Percentiles rank a stretch among this genome's conserved stretches.
These are phyloP conservation scores for Hypomecis atomaria DNA, from an alignment of 2,888 invertebrate species.

Conservation along the genomic window DNA sequence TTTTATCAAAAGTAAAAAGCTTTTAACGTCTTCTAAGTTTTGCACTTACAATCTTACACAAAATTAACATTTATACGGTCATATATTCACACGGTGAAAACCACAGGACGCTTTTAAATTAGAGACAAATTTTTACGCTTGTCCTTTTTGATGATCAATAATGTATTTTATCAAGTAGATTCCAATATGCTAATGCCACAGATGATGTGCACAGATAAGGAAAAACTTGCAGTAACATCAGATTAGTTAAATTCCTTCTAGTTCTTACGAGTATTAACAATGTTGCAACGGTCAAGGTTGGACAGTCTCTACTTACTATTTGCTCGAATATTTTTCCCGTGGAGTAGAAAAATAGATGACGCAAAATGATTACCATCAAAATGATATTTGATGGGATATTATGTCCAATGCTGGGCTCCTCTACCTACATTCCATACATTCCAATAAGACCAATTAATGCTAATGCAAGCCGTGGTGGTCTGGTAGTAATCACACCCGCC, in stretches of 20 bases:
- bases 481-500: too few relatives aligned
- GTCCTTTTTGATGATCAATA: not conserved
- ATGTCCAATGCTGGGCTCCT: too few relatives aligned
- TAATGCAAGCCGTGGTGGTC: too few relatives aligned
- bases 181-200: slow-evolving; percentile 13
- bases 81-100: not conserved
- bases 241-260: slow-evolving; percentile 12
- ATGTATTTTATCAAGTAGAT: not conserved
- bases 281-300: slow-evolving; percentile 30
- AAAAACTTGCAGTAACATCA: slow-evolving; percentile 5
- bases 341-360: not conserved
- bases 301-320: slow-evolving; percentile 8
- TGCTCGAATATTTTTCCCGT: not conserved
- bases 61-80: too few relatives aligned
- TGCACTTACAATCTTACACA: too few relatives aligned
- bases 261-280: slow-evolving; percentile 17
- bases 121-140: not conserved
- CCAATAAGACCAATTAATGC: too few relatives aligned
- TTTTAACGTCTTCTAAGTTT: too few relatives aligned
- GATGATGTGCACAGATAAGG: slow-evolving; percentile 6
- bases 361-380: not conserved
- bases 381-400: too few relatives aligned
- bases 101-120: not conserved
- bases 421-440: too few relatives aligned
- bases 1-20: too few relatives aligned